Evolutionary conservation across 2,888 invertebrate species (phyloP), one percentile per base, ranked within the genome.

Genomic region (Drosophila siamana): DNA sequence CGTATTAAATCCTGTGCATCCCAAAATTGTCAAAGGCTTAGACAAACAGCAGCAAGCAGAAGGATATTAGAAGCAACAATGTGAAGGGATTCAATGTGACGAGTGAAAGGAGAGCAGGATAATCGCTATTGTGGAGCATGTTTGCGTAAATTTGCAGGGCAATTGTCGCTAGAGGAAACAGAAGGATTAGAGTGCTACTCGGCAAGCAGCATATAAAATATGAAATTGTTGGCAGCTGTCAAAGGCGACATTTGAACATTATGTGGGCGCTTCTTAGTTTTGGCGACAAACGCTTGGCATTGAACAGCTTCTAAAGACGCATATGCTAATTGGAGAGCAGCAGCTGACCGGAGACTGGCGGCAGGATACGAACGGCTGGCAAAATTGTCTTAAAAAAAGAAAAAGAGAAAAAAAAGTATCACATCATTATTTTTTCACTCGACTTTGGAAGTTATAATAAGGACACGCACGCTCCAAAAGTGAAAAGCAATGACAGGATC

Each of bases 381-480:
- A 68, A 68, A 51, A 51, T 72, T 72, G 70, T 83, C 72, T 75
- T 66, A 56, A 81, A 72, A 77, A 82, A 68, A 64, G 6, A 19
- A 43, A 22, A 41, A n/a, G 16, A 38, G 4, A 46, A n/a, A 26
- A 38, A 6, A 46, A 55, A 19, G 44, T 63, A 69, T 65, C 47
- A 71, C 69, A 68, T 78, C 44, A 73, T 80, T 80, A 70, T 80
- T 83, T 78, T 72, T 80, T 59, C 40, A 19, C 43, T 44, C 26
- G 7, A 30, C 26, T 52, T 62, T 54, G 33, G 50, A 43, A 40
- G 15, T n/a, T n/a, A n/a, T 47, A 62, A 65, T 64, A 54, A 69
- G 69, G 69, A 85, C 69, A 85, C 86, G 86, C 82, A 82, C 81
- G 81, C 83, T 86, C 83, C 83, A 75, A 70, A 38, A n/a, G 41